These are phyloP conservation scores for Cydia amplana DNA, from an alignment of 1,140 invertebrate species.

Conservation along the genomic window DNA sequence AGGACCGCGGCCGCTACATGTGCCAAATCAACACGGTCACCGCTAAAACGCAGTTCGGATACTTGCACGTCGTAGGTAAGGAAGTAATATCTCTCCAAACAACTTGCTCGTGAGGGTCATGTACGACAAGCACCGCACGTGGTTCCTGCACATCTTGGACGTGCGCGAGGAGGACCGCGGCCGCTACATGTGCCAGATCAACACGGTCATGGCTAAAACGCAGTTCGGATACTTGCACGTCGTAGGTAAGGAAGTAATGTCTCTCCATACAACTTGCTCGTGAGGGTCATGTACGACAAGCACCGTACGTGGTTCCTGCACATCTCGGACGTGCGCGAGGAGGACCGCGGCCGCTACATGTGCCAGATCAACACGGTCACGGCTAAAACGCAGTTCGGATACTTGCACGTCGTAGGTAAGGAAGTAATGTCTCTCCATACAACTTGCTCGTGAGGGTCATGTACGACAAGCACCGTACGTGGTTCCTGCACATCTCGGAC, in stretches of 20 bases:
- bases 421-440: background rate
- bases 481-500: slow-evolving; percentile 94
- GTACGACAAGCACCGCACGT: slow-evolving; percentile 92
- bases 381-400: slow-evolving; percentile 87
- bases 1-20: slow-evolving; percentile 95
- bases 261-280: slow-evolving; percentile 85
- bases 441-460: slow-evolving; percentile 95
- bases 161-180: slow-evolving; percentile 95
- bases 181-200: slow-evolving; percentile 97
- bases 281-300: slow-evolving; percentile 92
- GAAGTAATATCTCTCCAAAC: background rate
- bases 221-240: slow-evolving; percentile 88
- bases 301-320: slow-evolving; percentile 95
- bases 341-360: slow-evolving; percentile 95
- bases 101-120: slow-evolving; percentile 95
- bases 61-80: slow-evolving; percentile 96
- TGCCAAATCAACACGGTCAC: slow-evolving; percentile 98
- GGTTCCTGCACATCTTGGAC: slow-evolving; percentile 94
- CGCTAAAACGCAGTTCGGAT: slow-evolving; percentile 94
- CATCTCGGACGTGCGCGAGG: slow-evolving; percentile 93
- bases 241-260: slow-evolving; percentile 86
- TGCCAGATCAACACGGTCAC: slow-evolving; percentile 97
- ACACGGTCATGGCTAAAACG: slow-evolving; percentile 94
- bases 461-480: slow-evolving; percentile 92
- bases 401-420: slow-evolving; percentile 96